phyloP scores from a whole-genome alignment of 1,140 invertebrate species.

The Drosophila teissieri region DNA sequence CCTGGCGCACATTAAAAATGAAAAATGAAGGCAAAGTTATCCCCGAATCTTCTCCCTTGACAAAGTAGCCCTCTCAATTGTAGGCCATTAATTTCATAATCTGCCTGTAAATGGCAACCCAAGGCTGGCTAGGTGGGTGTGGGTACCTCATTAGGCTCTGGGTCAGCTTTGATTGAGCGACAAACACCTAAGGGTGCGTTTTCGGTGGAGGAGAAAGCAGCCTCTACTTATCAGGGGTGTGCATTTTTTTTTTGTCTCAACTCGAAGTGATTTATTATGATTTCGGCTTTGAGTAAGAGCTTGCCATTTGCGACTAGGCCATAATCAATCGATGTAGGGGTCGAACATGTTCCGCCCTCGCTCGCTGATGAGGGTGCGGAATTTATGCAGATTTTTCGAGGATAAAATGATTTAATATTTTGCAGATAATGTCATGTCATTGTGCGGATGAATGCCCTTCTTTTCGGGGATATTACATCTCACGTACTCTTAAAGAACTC shows the following conservation, averaged over 20 bases:
- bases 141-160: slow-evolving; percentile 35
- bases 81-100: slow-evolving; percentile 61
- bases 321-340: slow-evolving; percentile 35
- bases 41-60: slow-evolving; percentile 40
- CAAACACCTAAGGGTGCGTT: slow-evolving; percentile 39
- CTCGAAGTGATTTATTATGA: slow-evolving; percentile 51
- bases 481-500: background rate
- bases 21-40: slow-evolving; percentile 51
- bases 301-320: slow-evolving; percentile 7
- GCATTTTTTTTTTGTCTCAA: slow-evolving; percentile 27
- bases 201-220: background rate
- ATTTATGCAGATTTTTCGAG: slow-evolving; percentile 1
- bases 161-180: slow-evolving; percentile 54
- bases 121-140: slow-evolving; percentile 3
- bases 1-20: slow-evolving; percentile 54
- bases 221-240: background rate
- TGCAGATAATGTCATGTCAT: slow-evolving; percentile 1
- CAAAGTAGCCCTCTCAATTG: slow-evolving; percentile 51
- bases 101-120: slow-evolving; percentile 40
- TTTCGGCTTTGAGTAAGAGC: slow-evolving; percentile 28
- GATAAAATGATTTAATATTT: background rate
- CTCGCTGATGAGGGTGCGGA: background rate
- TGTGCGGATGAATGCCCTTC: background rate
- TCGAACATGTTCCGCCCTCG: slow-evolving; percentile 2
- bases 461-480: background rate